Evolutionary conservation across 2,888 invertebrate species (phyloP).

Genomic region (Caenorhabditis drosophilae): DNA sequence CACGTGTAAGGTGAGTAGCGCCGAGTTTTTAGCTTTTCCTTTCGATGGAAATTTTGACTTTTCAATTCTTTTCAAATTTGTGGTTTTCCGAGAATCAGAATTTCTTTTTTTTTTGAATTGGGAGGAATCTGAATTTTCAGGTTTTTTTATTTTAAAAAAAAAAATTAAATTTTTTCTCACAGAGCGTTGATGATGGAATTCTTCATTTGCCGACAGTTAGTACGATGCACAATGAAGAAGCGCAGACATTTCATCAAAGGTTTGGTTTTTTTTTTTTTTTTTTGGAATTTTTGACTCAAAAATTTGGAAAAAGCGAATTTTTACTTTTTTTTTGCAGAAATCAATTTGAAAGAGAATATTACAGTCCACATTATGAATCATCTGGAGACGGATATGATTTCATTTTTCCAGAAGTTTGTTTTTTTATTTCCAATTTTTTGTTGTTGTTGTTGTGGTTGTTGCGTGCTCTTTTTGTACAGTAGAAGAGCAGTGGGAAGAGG

Average conservation of each 20-base stretch:
- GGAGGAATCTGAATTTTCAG: too few species aligned
- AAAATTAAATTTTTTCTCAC: too few species aligned
- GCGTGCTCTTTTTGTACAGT: too few species aligned
- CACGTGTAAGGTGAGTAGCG: conserved; percentile 40
- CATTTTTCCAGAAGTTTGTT: conserved; percentile 35
- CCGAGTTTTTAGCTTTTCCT: background rate
- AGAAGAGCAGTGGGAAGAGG: too few species aligned
- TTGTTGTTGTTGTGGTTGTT: too few species aligned
- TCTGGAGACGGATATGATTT: conserved; percentile 43
- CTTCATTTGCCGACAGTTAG: conserved; percentile 29
- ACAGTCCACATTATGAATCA: conserved; percentile 36
- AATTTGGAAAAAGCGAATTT: too few species aligned
- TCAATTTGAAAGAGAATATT: conserved; percentile 20
- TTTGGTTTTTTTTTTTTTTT: background rate
- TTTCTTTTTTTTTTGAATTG: too few species aligned
- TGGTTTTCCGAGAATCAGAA: too few species aligned
- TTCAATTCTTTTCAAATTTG: too few species aligned
- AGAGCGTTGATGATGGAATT: conserved; percentile 44
- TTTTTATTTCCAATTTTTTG: too few species aligned
- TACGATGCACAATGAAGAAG: conserved; percentile 22
- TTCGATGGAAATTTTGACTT: conserved; percentile 4
- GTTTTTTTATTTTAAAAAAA: too few species aligned
- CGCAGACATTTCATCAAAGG: conserved; percentile 4
- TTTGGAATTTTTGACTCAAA: too few species aligned
- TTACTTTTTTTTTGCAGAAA: background rate